Evolutionary conservation across 1,140 invertebrate genomes (phyloP), one percentile per base, ranked within the genome.

Genomic region (Hestina assimilis): DNA sequence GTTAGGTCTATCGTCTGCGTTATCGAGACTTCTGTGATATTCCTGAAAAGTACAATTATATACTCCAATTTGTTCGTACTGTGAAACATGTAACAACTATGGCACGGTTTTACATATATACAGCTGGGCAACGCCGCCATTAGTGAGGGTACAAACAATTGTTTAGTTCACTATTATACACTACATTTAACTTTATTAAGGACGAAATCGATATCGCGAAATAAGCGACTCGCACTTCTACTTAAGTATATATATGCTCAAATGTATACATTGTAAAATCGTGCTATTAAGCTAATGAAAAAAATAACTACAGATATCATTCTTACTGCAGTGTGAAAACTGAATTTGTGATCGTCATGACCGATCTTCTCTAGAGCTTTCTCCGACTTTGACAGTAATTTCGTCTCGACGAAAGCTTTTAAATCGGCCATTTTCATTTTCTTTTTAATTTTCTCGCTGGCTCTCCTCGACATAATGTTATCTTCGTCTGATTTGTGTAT

Each of bases 371-470:
- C 96, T 58, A 97, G 85, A 41, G 95, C 94, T 85, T 96, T 96
- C 69, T 97, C 96, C 3, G 96, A 97, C 83, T 96, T 96, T 0
- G 96, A 97, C 33, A 97, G 90, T 54, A 97, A 87, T 84, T 97
- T 97, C 0, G 95, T 96, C 82, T 97, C 96, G 1, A 97, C 96
- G 72, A 97, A 97, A 1, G 95, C 93, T 81, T 94, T 94, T 3
- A 97, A 87, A 78, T 97, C 96, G 1, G 95, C 93, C 92, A 97
- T 96, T 90, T 97, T 97, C 91, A 96, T 95, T 75, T 94, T 92
- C 38, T 93, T 94, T 78, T 95, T 95, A 17, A 91, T 90, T 83
- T 96, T 96, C 71, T 96, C 95, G 71, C 95, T 96, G 0, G 93
- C 91, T 40, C 93, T 87, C 65, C 95, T 90, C 5, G 89, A 89